phyloP scores from a whole-genome alignment of 2,113 vertebrate species.

The Aplodontia rufa region DNA sequence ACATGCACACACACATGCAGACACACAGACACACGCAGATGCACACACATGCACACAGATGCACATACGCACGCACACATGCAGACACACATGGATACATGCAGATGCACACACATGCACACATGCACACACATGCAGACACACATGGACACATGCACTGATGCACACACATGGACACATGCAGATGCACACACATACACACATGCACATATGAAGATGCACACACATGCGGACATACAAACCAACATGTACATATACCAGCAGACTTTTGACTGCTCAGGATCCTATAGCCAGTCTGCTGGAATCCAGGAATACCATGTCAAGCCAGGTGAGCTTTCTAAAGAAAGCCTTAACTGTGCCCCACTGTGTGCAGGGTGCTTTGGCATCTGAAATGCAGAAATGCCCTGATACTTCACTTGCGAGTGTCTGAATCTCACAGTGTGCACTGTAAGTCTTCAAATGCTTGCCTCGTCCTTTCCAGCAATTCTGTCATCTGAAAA shows the following conservation, averaged over 20 bases:
- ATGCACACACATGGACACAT: fast-evolving
- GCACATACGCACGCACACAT: fast-evolving
- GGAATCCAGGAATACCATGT: neutral
- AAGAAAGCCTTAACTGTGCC: neutral
- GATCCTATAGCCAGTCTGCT: neutral
- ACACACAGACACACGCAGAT: too few species aligned
- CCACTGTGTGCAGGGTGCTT: neutral
- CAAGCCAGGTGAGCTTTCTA: neutral
- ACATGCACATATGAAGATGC: too few species aligned
- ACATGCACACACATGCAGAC: too few species aligned
- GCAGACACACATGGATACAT: fast-evolving
- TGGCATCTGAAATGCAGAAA: neutral
- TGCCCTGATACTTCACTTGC: neutral
- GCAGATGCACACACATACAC: too few species aligned
- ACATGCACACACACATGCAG: fast-evolving
- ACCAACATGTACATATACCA: too few species aligned
- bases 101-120: fast-evolving
- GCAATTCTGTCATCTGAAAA: neutral
- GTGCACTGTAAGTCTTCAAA: neutral
- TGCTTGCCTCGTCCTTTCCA: neutral
- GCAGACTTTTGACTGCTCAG: neutral
- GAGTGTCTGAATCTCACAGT: neutral
- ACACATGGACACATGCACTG: fast-evolving
- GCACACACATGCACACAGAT: too few species aligned
- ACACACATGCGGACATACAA: fast-evolving